phyloP scores from a whole-genome alignment of 2,797 vertebrate genomes.

The Anomalospiza imberbis region DNA sequence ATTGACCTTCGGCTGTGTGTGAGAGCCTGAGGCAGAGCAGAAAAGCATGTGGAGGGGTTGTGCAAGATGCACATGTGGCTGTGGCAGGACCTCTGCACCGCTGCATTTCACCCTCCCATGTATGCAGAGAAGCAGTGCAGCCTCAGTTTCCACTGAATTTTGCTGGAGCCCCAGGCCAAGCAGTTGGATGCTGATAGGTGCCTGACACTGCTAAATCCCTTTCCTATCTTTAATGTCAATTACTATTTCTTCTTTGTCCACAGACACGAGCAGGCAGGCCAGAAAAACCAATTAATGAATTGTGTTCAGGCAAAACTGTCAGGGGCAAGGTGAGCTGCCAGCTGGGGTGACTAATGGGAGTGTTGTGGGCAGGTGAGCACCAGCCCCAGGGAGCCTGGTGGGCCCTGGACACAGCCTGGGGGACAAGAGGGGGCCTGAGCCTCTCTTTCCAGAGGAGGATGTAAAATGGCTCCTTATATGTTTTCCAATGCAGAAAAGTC shows the following conservation, averaged over 20 bases:
- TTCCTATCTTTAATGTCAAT: not conserved
- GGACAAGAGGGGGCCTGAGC: not conserved
- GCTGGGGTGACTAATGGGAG: not conserved
- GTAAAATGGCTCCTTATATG: not conserved
- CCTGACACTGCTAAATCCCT: not conserved
- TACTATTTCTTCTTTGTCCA: not conserved
- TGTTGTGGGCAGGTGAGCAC: not conserved
- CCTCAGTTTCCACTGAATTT: not conserved
- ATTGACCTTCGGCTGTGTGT: not conserved
- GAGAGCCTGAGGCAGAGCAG: not conserved
- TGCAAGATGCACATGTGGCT: not conserved
- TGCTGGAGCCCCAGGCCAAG: not conserved
- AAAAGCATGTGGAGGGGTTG: fast-evolving
- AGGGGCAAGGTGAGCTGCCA: not conserved
- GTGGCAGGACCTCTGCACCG: not conserved
- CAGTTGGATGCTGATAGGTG: not conserved
- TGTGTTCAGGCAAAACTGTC: not conserved
- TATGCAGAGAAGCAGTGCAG: not conserved
- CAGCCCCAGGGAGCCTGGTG: not conserved
- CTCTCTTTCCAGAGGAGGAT: not conserved
- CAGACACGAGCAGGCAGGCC: not conserved
- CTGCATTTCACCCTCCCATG: not conserved
- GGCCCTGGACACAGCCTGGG: fast-evolving
- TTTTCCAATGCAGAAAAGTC: not conserved
- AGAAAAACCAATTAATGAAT: not conserved